phyloP scores from a whole-genome alignment of 92 coral and sea anemone genomes.

The Umimayanthus chanpuru region DNA sequence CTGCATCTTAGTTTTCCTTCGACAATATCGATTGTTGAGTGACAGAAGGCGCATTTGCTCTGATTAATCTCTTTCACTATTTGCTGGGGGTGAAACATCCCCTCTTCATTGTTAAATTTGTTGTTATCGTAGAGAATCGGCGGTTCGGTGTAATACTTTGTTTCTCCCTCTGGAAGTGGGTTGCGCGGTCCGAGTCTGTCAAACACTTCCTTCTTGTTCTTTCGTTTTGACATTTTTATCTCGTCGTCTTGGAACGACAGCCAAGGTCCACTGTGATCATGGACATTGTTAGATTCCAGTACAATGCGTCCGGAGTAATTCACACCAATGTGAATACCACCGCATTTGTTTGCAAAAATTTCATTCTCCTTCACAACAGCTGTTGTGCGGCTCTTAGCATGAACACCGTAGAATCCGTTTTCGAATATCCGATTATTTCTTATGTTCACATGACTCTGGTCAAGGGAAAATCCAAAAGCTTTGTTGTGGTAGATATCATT shows the following conservation, averaged over 20 bases:
- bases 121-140: slow-evolving; percentile 50
- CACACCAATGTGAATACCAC: slow-evolving; percentile 65
- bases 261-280: slow-evolving; percentile 78
- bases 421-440: slow-evolving; percentile 61
- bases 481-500: slow-evolving; percentile 73
- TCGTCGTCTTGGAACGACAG: background rate
- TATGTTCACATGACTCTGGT: slow-evolving; percentile 12
- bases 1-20: slow-evolving; percentile 42
- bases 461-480: slow-evolving; percentile 66
- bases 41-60: slow-evolving; percentile 70
- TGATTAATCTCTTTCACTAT: background rate
- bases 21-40: slow-evolving; percentile 14
- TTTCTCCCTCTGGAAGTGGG: slow-evolving; percentile 17
- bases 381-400: slow-evolving; percentile 45
- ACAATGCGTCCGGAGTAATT: slow-evolving; percentile 59
- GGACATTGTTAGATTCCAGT: slow-evolving; percentile 59
- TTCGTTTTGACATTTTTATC: background rate
- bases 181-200: no score
- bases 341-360: slow-evolving; percentile 74
- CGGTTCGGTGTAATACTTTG: slow-evolving; percentile 36
- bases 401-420: slow-evolving; percentile 70
- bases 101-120: slow-evolving; percentile 49
- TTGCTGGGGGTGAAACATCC: slow-evolving; percentile 57
- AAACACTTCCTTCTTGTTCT: accelerated
- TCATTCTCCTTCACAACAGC: slow-evolving; percentile 57